Evolutionary conservation across 2,113 vertebrate species (phyloP), one percentile per base, ranked within the genome.

Genomic region (Mobula birostris): DNA sequence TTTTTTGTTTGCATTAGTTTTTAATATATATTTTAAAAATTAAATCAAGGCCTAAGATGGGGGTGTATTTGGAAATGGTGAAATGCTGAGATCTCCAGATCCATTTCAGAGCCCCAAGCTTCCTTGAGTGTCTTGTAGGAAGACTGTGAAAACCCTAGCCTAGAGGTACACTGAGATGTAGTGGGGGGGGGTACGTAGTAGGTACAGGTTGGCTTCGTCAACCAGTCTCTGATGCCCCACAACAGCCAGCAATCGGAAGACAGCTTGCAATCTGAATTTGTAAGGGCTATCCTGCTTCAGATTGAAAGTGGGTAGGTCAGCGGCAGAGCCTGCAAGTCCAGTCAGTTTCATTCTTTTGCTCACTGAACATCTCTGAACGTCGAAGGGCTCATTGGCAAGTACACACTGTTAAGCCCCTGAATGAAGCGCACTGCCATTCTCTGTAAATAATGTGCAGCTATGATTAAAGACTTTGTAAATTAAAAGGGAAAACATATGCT

Each of bases 1-100:
- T 88, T 95, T 95, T 94, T 95, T 95, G 94, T 68, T 48, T 94
- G 74, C 40, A 40, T 94, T 94, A 61, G 72, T 66, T 74, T 91
- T 91, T 94, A 48, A 56, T 48, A 40, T 76, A 27, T 40, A 27
- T 70, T 72, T 24, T 24, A 19, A 93, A 93, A 93, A 93, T 88
- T 90, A 90, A 76, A 93, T 74, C 12, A 27, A 72, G 68, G 40
- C 27, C 91, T 74, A 68, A 8, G 21, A 24, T 48, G 36, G 2
- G 68, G 90, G 68, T 72, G 90, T 7, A 24, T 48, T 72, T 92
- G 90, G 36, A 72, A 92, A 48, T 48, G 11, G 14, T 7, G 21
- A 40, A 93, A 27, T 40, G 91, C 68, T 27, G 91, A 74, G 12
- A 56, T 74, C 68, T 40, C 32, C 15, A 74, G 17, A 92, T 74